Evolutionary conservation across 2,797 vertebrate species (phyloP).

Genomic region (Darevskia nairensis): DNA sequence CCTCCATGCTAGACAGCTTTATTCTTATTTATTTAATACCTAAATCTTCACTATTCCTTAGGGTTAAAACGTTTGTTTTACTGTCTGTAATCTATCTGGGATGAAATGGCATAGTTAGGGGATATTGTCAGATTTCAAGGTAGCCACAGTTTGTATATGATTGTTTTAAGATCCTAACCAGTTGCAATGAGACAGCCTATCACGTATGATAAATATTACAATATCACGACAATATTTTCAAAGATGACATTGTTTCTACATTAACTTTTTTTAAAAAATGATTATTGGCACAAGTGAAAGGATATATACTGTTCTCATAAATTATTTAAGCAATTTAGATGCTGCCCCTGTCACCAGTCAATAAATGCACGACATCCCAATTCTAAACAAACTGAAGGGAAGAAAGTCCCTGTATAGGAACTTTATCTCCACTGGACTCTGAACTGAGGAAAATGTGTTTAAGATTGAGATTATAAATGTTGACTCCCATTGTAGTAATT

Average conservation of each 20-base stretch:
- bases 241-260: neutral
- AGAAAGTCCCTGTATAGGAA: constrained; percentile 12
- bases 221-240: neutral
- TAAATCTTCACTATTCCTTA: constrained; percentile 25
- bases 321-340: constrained; percentile 51
- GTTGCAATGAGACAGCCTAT: constrained; percentile 6
- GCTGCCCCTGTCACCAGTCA: neutral
- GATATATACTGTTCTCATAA: constrained; percentile 31
- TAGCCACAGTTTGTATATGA: constrained; percentile 44
- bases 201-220: neutral
- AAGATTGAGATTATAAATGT: neutral
- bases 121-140: constrained; percentile 29
- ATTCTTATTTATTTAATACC: constrained; percentile 61
- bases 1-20: constrained; percentile 69
- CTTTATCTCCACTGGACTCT: neutral
- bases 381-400: constrained; percentile 9
- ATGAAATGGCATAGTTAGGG: constrained; percentile 28
- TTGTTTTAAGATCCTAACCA: constrained; percentile 46
- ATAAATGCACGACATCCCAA: neutral
- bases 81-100: constrained; percentile 49
- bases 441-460: neutral
- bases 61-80: constrained; percentile 15
- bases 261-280: neutral
- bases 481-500: neutral
- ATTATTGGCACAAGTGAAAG: constrained; percentile 53